Evolutionary conservation across 2,113 vertebrate species (phyloP).

Genomic region (Formicarius rufipectus): DNA sequence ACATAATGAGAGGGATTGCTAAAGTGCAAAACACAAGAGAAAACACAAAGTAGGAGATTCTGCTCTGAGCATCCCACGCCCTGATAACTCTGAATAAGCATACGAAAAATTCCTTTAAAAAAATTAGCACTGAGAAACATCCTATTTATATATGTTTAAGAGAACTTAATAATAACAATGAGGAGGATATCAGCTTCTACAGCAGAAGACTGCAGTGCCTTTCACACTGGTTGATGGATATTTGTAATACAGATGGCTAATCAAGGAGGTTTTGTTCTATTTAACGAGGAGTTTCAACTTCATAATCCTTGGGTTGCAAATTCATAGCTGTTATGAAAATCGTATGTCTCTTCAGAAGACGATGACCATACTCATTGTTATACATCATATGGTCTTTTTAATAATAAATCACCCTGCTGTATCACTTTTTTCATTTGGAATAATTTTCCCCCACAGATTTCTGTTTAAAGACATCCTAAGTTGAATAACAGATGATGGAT

Average conservation of each 20-base stretch:
- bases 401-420: not conserved
- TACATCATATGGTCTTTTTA: not conserved
- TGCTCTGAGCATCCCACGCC: slow-evolving; percentile 30
- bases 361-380: not conserved
- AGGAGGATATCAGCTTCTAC: not conserved
- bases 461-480: not conserved
- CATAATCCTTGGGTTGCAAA: not conserved
- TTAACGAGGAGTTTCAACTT: not conserved
- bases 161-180: not conserved
- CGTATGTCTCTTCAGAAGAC: not conserved
- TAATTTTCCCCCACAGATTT: not conserved
- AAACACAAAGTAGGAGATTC: not conserved
- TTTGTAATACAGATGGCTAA: not conserved
- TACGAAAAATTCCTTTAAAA: not conserved
- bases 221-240: not conserved
- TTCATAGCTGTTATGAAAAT: not conserved
- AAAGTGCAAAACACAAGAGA: not conserved
- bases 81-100: slow-evolving; percentile 16
- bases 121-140: not conserved
- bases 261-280: not conserved
- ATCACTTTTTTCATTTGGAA: not conserved
- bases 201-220: not conserved
- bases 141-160: not conserved
- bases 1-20: not conserved
- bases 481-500: not conserved